phyloP scores from a whole-genome alignment of 1,140 invertebrate genomes.

The Panagrolaimus sp. region DNA sequence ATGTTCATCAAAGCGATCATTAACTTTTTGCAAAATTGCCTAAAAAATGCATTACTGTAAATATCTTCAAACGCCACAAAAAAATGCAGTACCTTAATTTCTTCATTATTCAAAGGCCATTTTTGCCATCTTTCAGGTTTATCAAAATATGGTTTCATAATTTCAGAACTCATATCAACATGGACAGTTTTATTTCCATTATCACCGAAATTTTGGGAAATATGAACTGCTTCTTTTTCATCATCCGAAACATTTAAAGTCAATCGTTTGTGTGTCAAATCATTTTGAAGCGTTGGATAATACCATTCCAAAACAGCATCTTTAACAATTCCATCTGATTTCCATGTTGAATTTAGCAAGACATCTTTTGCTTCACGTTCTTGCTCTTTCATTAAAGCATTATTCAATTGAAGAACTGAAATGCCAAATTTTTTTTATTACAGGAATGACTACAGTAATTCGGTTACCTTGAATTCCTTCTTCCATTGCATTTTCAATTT shows the following conservation, averaged over 20 bases:
- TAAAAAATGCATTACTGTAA: background rate
- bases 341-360: conserved; percentile 1
- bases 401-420: conserved; percentile 2
- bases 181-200: background rate
- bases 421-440: background rate
- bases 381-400: background rate
- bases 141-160: no score
- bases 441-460: background rate
- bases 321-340: background rate
- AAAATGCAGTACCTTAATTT: conserved; percentile 12
- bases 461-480: background rate
- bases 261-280: background rate
- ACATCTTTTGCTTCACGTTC: background rate
- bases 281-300: background rate
- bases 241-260: background rate
- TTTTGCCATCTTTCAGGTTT: background rate
- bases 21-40: background rate
- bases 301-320: conserved; percentile 1
- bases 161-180: background rate
- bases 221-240: background rate
- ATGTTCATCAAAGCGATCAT: background rate
- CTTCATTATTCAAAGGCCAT: conserved; percentile 4
- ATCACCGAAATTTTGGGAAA: background rate
- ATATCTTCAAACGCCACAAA: background rate
- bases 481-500: background rate